Conservation (phyloP, 2,113 vertebrate genomes). For the Condylura cristata region DNA sequence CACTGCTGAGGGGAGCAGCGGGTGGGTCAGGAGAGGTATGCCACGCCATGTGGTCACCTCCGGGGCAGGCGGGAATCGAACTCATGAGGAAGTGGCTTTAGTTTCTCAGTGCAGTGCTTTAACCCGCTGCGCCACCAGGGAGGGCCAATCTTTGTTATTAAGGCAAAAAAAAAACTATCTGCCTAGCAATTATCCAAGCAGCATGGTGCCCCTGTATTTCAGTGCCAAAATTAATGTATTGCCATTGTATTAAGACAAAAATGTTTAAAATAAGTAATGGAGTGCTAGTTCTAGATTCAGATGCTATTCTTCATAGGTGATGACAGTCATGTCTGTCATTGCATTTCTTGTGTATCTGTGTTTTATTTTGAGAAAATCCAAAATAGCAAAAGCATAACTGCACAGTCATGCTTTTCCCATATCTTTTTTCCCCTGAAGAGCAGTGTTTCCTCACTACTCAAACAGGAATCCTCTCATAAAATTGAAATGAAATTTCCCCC, state of each 20-base stretch:
- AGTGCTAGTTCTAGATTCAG: neutral
- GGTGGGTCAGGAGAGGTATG: too few relatives aligned
- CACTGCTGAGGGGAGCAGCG: too few relatives aligned
- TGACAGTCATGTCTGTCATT: neutral
- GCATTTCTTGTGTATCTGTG: neutral
- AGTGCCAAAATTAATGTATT: constrained; percentile 1
- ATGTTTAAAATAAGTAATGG: neutral
- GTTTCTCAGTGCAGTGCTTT: too few relatives aligned
- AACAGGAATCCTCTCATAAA: neutral
- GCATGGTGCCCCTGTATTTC: neutral
- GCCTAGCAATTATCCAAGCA: constrained; percentile 26
- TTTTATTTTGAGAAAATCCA: constrained; percentile 9
- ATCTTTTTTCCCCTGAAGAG: neutral
- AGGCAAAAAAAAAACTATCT: constrained; percentile 27
- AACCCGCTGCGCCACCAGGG: too few relatives aligned
- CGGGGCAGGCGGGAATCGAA: too few relatives aligned
- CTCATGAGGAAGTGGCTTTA: too few relatives aligned
- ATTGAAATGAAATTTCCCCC: constrained; percentile 12
- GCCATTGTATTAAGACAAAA: neutral
- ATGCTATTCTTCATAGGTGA: neutral
- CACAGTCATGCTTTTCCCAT: neutral
- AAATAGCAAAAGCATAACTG: neutral
- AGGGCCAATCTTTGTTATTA: too few relatives aligned
- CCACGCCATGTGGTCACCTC: too few relatives aligned
- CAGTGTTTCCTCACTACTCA: neutral